A percentile compares a stretch with the other conserved stretches of the same genome.
phyloP scores from a whole-genome alignment of 53 echinoderm and acorn worm genomes.

The Holothuria scabra region DNA sequence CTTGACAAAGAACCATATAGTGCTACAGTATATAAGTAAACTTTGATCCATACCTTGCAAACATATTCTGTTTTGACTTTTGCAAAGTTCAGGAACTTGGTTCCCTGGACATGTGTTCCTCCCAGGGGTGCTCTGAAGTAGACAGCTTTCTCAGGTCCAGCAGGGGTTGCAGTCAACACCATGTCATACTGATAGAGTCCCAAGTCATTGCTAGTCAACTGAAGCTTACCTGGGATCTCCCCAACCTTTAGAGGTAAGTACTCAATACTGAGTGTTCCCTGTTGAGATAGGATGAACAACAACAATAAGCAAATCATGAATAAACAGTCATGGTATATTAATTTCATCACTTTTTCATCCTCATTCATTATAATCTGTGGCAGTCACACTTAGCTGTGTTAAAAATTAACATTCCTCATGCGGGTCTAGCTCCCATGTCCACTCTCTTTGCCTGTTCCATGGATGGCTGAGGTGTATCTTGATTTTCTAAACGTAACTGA shows the following conservation, averaged over 20 bases:
- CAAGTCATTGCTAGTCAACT: conserved; percentile 92
- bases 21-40: neutral
- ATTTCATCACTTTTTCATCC: too few relatives aligned
- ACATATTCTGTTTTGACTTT: conserved; percentile 97
- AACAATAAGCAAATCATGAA: too few relatives aligned
- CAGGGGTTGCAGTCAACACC: conserved; percentile 84
- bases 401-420: too few relatives aligned
- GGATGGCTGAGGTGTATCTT: too few relatives aligned
- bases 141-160: conserved; percentile 97
- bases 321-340: too few relatives aligned
- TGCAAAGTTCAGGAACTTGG: conserved; percentile 93
- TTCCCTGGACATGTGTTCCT: conserved; percentile 80
- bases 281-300: neutral
- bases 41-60: conserved; percentile 75
- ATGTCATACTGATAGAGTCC: conserved; percentile 97
- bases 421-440: too few relatives aligned
- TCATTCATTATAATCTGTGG: too few relatives aligned
- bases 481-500: too few relatives aligned
- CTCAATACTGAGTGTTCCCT: conserved; percentile 94
- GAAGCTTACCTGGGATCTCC: conserved; percentile 78
- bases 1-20: neutral
- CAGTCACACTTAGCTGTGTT: too few relatives aligned
- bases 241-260: conserved; percentile 91
- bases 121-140: conserved; percentile 93
- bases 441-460: too few relatives aligned